Evolutionary conservation across 2,113 vertebrate genomes (phyloP).

Genomic region (Poecile atricapillus): DNA sequence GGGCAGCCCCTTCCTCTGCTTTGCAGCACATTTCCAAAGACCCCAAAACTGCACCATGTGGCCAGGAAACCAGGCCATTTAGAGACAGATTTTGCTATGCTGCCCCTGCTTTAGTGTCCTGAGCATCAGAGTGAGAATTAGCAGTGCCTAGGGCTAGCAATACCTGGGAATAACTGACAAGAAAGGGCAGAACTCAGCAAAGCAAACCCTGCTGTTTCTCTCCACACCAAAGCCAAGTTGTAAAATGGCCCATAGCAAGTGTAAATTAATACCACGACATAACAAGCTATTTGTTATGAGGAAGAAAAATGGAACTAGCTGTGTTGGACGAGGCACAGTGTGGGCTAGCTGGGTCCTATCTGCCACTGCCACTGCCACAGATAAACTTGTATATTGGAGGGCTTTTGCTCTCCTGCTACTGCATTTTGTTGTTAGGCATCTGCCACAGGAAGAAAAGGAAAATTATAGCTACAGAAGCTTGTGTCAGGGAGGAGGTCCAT

Average conservation of each 20-base stretch:
- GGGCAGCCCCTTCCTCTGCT: not conserved
- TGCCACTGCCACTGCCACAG: not conserved
- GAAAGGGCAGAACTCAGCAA: not conserved
- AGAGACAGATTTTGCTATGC: not conserved
- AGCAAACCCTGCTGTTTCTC: not conserved
- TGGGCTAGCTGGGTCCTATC: not conserved
- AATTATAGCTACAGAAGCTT: not conserved
- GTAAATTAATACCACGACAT: not conserved
- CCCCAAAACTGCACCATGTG: not conserved
- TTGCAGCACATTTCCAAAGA: not conserved
- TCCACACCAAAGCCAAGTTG: not conserved
- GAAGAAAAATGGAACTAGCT: not conserved
- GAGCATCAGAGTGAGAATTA: not conserved
- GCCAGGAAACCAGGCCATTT: not conserved
- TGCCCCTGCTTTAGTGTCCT: not conserved
- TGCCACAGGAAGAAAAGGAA: not conserved
- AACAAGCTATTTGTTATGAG: not conserved
- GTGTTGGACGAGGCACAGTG: not conserved
- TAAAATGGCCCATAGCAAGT: not conserved
- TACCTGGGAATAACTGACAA: not conserved
- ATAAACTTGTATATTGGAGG: not conserved
- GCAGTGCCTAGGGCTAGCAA: not conserved
- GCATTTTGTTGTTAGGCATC: not conserved
- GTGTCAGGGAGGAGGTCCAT: not conserved
- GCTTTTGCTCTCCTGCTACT: not conserved